These are phyloP conservation scores for Oligia fasciuncula DNA, from an alignment of 2,888 invertebrate genomes.

Conservation along the genomic window DNA sequence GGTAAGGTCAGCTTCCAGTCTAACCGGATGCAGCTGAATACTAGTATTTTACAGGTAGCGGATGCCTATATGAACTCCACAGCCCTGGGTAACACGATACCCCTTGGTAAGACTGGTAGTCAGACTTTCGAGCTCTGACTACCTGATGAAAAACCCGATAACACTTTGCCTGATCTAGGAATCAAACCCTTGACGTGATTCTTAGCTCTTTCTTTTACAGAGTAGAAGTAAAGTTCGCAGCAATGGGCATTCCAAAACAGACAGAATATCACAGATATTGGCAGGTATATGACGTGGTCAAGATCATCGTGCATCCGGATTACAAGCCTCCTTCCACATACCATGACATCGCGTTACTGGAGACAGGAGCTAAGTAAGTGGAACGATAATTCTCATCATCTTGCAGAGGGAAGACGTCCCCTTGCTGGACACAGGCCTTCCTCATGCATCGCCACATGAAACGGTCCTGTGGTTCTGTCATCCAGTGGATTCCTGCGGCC, in stretches of 20 bases:
- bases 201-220: constrained; percentile 15
- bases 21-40: not conserved
- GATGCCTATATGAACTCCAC: too few species aligned
- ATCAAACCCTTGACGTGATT: too few species aligned
- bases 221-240: constrained; percentile 26
- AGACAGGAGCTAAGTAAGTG: constrained; percentile 26
- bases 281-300: constrained; percentile 31
- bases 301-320: constrained; percentile 13
- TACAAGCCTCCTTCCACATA: constrained; percentile 34
- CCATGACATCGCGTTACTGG: constrained; percentile 43
- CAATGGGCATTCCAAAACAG: constrained; percentile 9
- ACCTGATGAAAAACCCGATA: too few species aligned
- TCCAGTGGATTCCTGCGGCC: not conserved
- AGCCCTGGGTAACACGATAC: too few species aligned
- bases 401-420: too few species aligned
- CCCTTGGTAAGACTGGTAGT: too few species aligned
- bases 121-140: too few species aligned
- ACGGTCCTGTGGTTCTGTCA: not conserved
- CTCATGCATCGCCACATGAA: too few species aligned
- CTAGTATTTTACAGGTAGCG: not conserved
- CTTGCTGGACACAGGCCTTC: too few species aligned
- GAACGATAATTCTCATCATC: not conserved
- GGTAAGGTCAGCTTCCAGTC: not conserved
- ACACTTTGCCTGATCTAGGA: too few species aligned
- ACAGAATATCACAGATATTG: not conserved